phyloP scores from a whole-genome alignment of 2,888 invertebrate species.

The Xanthorhoe spadicearia region DNA sequence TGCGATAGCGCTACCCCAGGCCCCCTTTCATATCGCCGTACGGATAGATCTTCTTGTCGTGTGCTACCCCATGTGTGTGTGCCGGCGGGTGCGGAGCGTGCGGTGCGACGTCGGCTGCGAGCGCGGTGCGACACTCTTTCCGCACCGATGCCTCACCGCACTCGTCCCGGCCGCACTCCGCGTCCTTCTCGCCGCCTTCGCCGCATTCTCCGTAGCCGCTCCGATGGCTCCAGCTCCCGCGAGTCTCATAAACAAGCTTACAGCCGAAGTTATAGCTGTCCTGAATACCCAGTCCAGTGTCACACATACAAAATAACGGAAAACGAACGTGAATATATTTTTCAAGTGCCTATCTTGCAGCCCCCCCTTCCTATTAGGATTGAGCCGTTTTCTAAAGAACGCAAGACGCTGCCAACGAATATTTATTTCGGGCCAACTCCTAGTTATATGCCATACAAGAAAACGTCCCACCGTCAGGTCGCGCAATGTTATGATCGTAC shows the following conservation, averaged over 20 bases:
- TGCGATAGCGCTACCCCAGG: slow-evolving; percentile 71
- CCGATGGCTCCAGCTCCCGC: slow-evolving; percentile 60
- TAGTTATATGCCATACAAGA: slow-evolving; percentile 35
- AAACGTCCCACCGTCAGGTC: slow-evolving; percentile 28
- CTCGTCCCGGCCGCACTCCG: slow-evolving; percentile 56
- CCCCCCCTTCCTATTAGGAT: slow-evolving; percentile 14
- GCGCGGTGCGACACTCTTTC: slow-evolving; percentile 42
- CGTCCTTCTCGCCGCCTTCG: slow-evolving; percentile 59
- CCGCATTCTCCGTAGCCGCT: slow-evolving; percentile 68
- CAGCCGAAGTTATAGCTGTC: slow-evolving; percentile 68
- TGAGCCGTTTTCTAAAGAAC: slow-evolving; percentile 37
- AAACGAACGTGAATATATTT: slow-evolving; percentile 60
- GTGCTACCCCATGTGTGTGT: slow-evolving; percentile 61
- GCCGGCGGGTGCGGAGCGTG: slow-evolving; percentile 59
- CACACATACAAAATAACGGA: slow-evolving; percentile 68
- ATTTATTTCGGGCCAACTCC: slow-evolving; percentile 44
- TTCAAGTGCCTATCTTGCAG: slow-evolving; percentile 51
- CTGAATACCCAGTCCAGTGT: slow-evolving; percentile 61
- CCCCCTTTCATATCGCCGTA: slow-evolving; percentile 49
- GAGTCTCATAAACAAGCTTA: slow-evolving; percentile 60
- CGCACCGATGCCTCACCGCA: slow-evolving; percentile 46
- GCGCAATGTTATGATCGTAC: slow-evolving; percentile 34
- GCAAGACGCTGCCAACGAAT: slow-evolving; percentile 44
- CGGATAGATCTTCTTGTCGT: slow-evolving; percentile 51
- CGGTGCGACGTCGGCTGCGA: slow-evolving; percentile 55